A percentile compares a stretch with the other conserved stretches of the same genome.
Conservation (phyloP, 2,113 vertebrate genomes). For the Alethe diademata region DNA sequence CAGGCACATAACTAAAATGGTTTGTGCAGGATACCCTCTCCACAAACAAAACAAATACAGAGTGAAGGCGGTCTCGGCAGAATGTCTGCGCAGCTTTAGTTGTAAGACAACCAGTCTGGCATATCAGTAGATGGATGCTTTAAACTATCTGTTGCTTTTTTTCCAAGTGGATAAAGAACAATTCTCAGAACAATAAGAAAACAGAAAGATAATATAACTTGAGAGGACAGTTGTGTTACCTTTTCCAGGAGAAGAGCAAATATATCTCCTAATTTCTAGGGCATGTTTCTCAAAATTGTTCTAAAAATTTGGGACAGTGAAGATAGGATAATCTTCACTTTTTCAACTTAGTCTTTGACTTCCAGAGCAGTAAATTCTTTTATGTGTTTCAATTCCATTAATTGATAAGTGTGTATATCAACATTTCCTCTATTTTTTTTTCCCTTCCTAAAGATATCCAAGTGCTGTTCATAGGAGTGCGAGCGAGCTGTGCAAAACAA, state of each 20-base stretch:
- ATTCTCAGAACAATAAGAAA: neutral
- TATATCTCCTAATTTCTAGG: neutral
- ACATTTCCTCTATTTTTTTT: neutral
- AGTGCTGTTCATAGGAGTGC: constrained; percentile 61
- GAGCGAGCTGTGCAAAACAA: constrained; percentile 72
- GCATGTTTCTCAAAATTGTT: neutral
- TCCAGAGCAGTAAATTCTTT: neutral
- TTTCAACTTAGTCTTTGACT: neutral
- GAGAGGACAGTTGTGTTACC: neutral
- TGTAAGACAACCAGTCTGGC: neutral
- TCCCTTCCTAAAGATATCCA: constrained; percentile 65
- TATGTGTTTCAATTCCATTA: neutral
- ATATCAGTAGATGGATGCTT: neutral
- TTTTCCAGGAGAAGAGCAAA: neutral
- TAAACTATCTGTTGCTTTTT: neutral
- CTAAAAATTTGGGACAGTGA: neutral
- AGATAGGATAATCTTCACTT: neutral
- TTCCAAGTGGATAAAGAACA: neutral
- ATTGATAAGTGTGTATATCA: neutral
- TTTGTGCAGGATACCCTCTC: neutral
- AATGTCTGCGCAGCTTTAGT: neutral
- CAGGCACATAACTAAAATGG: neutral
- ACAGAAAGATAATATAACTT: neutral
- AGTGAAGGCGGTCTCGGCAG: neutral
- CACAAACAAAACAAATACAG: neutral